phyloP scores from a whole-genome alignment of 2,888 invertebrate genomes.

The Osmoderma eremita region DNA sequence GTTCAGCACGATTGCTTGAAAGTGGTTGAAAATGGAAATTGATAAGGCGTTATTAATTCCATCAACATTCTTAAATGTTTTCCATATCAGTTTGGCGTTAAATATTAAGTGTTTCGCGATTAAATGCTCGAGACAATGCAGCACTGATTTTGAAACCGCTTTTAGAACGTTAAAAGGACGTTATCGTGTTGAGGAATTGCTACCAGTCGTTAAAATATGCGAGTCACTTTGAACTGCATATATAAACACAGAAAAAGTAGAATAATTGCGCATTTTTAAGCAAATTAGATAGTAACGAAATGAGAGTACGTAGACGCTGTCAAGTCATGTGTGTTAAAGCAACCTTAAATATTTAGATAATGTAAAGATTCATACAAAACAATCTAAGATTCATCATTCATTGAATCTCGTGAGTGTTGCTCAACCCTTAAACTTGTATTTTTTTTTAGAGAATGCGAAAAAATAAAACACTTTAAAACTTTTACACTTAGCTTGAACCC shows the following conservation, averaged over 20 bases:
- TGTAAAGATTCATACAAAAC: too few relatives aligned
- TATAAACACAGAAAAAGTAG: neutral
- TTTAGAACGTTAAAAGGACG: conserved; percentile 2
- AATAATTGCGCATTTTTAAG: too few relatives aligned
- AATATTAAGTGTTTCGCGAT: conserved; percentile 32
- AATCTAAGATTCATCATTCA: too few relatives aligned
- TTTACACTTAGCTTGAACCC: too few relatives aligned
- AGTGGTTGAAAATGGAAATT: conserved; percentile 25
- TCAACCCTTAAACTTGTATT: too few relatives aligned
- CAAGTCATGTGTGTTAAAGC: too few relatives aligned
- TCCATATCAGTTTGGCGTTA: conserved; percentile 20
- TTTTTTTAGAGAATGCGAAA: too few relatives aligned
- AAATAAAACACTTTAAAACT: too few relatives aligned
- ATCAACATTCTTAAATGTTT: conserved; percentile 27
- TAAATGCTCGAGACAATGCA: conserved; percentile 23
- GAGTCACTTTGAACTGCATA: neutral
- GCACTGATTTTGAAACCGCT: conserved; percentile 1
- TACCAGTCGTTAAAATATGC: neutral
- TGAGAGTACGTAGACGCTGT: too few relatives aligned
- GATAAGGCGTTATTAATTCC: conserved; percentile 33
- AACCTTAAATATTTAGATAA: too few relatives aligned
- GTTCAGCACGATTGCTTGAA: conserved; percentile 15
- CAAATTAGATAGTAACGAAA: too few relatives aligned
- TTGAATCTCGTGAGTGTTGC: too few relatives aligned
- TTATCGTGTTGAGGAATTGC: neutral